These are phyloP conservation scores for Baryphthengus martii DNA, from an alignment of 2,113 vertebrate genomes.

Conservation along the genomic window DNA sequence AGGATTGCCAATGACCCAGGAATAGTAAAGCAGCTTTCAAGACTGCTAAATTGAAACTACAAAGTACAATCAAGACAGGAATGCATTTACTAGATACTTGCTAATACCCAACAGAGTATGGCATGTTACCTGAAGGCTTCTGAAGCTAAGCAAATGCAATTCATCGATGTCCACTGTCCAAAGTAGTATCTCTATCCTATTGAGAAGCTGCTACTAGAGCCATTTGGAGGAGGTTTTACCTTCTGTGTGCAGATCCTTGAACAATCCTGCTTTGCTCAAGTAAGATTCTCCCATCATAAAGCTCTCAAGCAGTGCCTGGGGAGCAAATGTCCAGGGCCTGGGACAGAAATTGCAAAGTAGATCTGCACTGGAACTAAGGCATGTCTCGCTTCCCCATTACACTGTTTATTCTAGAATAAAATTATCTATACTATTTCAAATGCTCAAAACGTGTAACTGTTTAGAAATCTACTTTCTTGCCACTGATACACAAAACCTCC, in stretches of 20 bases:
- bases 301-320: not conserved
- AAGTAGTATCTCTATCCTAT: not conserved
- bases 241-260: not conserved
- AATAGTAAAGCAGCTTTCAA: not conserved
- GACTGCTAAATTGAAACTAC: not conserved
- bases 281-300: not conserved
- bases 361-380: not conserved
- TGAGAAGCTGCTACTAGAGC: not conserved
- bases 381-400: rapidly evolving
- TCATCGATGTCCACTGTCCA: not conserved
- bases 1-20: not conserved
- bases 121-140: not conserved
- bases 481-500: not conserved
- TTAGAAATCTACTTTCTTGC: not conserved
- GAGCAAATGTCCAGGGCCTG: not conserved
- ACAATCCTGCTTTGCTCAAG: not conserved
- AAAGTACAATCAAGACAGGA: not conserved
- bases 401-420: not conserved
- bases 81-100: not conserved
- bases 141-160: not conserved
- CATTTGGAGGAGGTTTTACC: not conserved
- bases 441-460: not conserved
- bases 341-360: not conserved
- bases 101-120: not conserved
- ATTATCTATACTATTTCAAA: not conserved